A percentile compares a stretch with the other conserved stretches of the same genome.
These are phyloP conservation scores for Drosophila neonasuta DNA, from an alignment of 2,888 invertebrate genomes.

Conservation along the genomic window DNA sequence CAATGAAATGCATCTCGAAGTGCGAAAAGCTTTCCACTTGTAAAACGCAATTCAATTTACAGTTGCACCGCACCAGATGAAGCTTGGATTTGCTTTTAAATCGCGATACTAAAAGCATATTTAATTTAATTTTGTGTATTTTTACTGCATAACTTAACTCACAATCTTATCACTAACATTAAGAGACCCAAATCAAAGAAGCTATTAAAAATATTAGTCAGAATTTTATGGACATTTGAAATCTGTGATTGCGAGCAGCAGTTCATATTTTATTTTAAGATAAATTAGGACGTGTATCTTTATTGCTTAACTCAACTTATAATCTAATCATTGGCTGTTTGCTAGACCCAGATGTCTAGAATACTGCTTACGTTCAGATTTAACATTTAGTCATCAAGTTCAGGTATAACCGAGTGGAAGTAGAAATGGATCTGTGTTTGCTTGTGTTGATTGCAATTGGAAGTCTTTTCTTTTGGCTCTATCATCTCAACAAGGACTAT, in stretches of 20 bases:
- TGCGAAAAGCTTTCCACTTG: constrained; percentile 29
- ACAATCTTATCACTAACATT: not conserved
- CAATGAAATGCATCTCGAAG: constrained; percentile 31
- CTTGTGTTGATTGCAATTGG: constrained; percentile 37
- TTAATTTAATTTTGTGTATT: not conserved
- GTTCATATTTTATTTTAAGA: no score
- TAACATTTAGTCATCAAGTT: no score
- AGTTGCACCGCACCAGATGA: not conserved
- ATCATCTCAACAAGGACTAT: constrained; percentile 56
- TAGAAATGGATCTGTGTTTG: constrained; percentile 33
- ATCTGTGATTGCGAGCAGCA: no score
- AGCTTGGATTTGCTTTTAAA: not conserved
- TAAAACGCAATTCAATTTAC: constrained; percentile 25
- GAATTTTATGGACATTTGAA: no score
- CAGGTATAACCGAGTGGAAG: not conserved
- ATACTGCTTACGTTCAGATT: no score
- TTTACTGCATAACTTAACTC: not conserved
- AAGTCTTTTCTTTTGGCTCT: constrained; percentile 51
- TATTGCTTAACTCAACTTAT: no score
- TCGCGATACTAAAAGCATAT: no score
- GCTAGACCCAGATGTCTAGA: no score
- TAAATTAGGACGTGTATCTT: no score
- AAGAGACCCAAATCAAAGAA: no score
- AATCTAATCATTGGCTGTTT: no score
- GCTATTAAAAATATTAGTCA: no score